phyloP scores from a whole-genome alignment of 2,888 invertebrate species.

The Cataglyphis livida region DNA sequence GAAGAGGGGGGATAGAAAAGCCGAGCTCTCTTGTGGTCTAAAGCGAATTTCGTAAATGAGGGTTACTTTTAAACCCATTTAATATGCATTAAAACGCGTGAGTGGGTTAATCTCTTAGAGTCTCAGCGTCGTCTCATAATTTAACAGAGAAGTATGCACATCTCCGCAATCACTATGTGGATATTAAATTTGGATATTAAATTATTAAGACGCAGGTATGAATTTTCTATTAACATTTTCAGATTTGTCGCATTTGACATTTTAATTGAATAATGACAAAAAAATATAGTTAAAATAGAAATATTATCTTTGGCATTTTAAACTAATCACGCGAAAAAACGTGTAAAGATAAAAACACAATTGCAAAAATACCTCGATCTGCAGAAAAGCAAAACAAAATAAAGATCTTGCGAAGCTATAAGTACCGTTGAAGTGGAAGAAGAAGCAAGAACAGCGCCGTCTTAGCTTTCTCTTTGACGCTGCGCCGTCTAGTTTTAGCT shows the following conservation, averaged over 20 bases:
- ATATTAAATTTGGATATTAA: constrained; percentile 66
- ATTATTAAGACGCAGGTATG: constrained; percentile 50
- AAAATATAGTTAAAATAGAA: not conserved
- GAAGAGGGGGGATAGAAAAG: not conserved
- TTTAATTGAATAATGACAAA: constrained; percentile 19
- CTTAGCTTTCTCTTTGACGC: constrained; percentile 3
- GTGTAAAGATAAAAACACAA: not conserved
- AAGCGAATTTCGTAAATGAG: constrained; percentile 71
- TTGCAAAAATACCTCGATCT: constrained; percentile 4
- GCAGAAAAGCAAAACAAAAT: not conserved
- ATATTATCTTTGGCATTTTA: not conserved
- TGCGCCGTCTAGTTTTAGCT: not conserved
- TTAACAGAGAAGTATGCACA: constrained; percentile 53
- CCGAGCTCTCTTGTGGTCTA: constrained; percentile 37
- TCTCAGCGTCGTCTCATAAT: constrained; percentile 68
- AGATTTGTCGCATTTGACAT: constrained; percentile 4
- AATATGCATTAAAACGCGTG: constrained; percentile 72
- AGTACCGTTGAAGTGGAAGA: not conserved
- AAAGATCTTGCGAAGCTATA: not conserved
- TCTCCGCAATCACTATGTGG: constrained; percentile 55
- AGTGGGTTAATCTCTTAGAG: constrained; percentile 65
- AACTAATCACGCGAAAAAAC: not conserved
- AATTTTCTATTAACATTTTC: constrained; percentile 42
- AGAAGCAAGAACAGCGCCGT: not conserved
- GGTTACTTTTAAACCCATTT: constrained; percentile 67